Evolutionary conservation across 2,113 vertebrate species (phyloP).

Genomic region (Mionectes macconnelli): DNA sequence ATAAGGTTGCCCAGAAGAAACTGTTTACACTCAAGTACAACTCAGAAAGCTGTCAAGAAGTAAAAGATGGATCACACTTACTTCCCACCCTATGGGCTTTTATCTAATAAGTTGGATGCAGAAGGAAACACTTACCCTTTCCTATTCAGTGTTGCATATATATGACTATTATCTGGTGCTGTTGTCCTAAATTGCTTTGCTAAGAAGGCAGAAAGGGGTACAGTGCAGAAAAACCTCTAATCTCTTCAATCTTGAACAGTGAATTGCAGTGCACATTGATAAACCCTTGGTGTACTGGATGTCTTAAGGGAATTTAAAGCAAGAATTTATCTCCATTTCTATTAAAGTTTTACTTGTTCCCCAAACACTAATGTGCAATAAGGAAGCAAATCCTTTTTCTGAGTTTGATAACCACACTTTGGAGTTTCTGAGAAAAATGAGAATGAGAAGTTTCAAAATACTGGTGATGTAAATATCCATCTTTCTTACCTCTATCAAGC

Average conservation of each 20-base stretch:
- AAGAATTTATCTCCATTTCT: neutral
- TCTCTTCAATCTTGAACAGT: neutral
- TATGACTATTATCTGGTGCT: neutral
- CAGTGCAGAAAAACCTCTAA: neutral
- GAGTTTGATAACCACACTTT: neutral
- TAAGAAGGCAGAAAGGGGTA: neutral
- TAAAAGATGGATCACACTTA: neutral
- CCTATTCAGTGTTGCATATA: neutral
- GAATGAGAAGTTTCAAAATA: neutral
- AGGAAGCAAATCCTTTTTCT: constrained; percentile 7
- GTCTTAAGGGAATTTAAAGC: neutral
- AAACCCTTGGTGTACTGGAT: neutral
- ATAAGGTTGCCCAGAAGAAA: neutral
- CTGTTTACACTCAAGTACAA: neutral
- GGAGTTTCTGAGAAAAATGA: neutral
- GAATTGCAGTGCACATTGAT: neutral
- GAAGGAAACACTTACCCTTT: neutral
- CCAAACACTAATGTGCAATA: neutral
- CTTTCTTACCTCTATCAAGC: neutral
- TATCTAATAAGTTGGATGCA: neutral
- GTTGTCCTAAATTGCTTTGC: neutral
- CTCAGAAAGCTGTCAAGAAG: neutral
- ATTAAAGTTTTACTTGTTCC: neutral
- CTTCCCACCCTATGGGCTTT: neutral
- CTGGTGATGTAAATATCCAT: neutral